A percentile compares a stretch with the other conserved stretches of the same genome.
Evolutionary conservation across 2,113 vertebrate species (phyloP).

Genomic region (Anarhynchus alexandrinus): DNA sequence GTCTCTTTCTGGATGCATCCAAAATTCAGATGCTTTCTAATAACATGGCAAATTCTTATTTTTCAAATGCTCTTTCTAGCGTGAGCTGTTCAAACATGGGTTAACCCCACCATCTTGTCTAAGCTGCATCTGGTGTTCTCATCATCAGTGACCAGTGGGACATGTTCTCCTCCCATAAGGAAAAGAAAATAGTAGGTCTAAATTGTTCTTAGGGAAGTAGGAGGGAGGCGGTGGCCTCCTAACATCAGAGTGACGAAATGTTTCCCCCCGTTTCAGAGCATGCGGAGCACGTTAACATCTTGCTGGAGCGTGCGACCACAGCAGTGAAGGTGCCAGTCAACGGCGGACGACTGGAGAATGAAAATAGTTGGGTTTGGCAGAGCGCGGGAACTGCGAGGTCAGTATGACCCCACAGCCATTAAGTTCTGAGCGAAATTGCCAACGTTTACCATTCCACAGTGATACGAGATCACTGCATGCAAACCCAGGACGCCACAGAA

Average conservation of each 20-base stretch:
- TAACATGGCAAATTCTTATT: background rate
- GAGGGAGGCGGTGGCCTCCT: background rate
- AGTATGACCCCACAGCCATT: fast-evolving
- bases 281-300: background rate
- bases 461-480: fast-evolving
- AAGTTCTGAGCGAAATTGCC: background rate
- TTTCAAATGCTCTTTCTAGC: background rate
- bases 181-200: background rate
- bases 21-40: background rate
- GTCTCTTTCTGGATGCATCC: background rate
- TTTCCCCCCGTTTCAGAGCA: fast-evolving
- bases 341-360: background rate
- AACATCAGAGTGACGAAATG: fast-evolving
- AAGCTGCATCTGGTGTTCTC: background rate
- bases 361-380: fast-evolving
- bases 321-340: background rate
- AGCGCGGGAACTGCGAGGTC: background rate
- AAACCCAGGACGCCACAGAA: background rate
- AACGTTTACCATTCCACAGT: fast-evolving
- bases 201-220: background rate
- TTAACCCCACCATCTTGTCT: background rate
- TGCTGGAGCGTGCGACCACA: background rate
- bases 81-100: background rate
- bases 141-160: fast-evolving
- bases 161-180: background rate